Conservation (phyloP, 2,113 vertebrate species). For the Hemichromis elongatus region DNA sequence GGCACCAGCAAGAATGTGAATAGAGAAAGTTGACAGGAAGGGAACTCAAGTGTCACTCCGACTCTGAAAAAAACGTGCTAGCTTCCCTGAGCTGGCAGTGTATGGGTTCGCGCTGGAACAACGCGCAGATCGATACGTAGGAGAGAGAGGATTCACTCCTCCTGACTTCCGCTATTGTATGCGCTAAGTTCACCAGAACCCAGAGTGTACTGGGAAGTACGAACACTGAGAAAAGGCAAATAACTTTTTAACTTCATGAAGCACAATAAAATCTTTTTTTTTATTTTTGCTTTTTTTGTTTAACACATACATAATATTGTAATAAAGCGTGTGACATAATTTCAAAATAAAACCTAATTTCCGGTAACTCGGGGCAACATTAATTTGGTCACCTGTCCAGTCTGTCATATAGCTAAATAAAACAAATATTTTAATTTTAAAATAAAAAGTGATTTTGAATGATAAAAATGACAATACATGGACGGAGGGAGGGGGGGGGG, state of each 20-base stretch:
- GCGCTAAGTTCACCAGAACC: not conserved
- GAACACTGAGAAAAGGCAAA: not conserved
- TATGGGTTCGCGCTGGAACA: not conserved
- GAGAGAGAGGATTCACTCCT: not conserved
- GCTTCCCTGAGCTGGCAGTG: not conserved
- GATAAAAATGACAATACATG: no score
- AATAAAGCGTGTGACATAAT: not conserved
- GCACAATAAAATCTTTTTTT: rapidly evolving
- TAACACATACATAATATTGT: not conserved
- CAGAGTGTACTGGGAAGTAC: not conserved
- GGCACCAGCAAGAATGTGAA: no score
- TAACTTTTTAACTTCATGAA: not conserved
- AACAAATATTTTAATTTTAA: not conserved
- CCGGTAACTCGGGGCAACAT: not conserved
- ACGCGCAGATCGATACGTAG: not conserved
- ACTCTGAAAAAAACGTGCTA: not conserved
- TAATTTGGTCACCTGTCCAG: not conserved
- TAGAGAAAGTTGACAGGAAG: not conserved
- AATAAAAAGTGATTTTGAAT: not conserved
- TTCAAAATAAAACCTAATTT: not conserved
- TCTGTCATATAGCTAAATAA: not conserved
- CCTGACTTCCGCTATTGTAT: not conserved
- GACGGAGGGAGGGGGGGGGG: no score
- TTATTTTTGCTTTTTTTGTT: rapidly evolving
- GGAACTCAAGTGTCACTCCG: not conserved